A percentile compares a stretch with the other conserved stretches of the same genome.
Conservation (phyloP, 1,140 invertebrate species). For the Drosophila dunni region DNA sequence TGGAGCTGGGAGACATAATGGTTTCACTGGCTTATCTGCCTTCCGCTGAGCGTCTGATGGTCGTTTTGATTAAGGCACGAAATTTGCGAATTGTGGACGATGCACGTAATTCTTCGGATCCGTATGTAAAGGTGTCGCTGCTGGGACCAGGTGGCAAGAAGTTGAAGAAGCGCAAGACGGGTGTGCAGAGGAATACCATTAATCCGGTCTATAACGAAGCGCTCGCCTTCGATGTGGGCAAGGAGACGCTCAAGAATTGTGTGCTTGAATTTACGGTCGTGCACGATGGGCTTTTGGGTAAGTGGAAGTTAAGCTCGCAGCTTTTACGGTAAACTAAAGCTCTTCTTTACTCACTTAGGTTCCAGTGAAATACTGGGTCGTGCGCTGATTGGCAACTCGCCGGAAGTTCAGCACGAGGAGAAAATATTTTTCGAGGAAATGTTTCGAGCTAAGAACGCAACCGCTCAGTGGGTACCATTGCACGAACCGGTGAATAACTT, state of each 20-base stretch:
- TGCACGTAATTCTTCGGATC: slow-evolving; percentile 87
- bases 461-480: slow-evolving; percentile 86
- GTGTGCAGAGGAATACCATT: slow-evolving; percentile 92
- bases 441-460: slow-evolving; percentile 86
- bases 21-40: slow-evolving; percentile 88
- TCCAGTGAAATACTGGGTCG: slow-evolving; percentile 86
- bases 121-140: slow-evolving; percentile 93
- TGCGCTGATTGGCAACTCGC: slow-evolving; percentile 85
- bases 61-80: slow-evolving; percentile 88
- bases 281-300: slow-evolving; percentile 86
- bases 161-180: slow-evolving; percentile 96
- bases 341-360: slow-evolving; percentile 47
- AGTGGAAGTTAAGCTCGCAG: slow-evolving; percentile 21
- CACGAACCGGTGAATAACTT: slow-evolving; percentile 71
- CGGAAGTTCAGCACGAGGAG: slow-evolving; percentile 84
- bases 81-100: slow-evolving; percentile 87
- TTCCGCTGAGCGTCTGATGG: slow-evolving; percentile 88
- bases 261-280: slow-evolving; percentile 86
- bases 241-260: slow-evolving; percentile 86
- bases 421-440: slow-evolving; percentile 86
- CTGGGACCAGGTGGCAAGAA: slow-evolving; percentile 91
- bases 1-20: slow-evolving; percentile 88
- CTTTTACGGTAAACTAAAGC: background rate
- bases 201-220: slow-evolving; percentile 95
- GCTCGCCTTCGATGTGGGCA: slow-evolving; percentile 91